Base-by-base conservation (phyloP, 2,797 vertebrate species). In the Lophius americanus region DNA sequence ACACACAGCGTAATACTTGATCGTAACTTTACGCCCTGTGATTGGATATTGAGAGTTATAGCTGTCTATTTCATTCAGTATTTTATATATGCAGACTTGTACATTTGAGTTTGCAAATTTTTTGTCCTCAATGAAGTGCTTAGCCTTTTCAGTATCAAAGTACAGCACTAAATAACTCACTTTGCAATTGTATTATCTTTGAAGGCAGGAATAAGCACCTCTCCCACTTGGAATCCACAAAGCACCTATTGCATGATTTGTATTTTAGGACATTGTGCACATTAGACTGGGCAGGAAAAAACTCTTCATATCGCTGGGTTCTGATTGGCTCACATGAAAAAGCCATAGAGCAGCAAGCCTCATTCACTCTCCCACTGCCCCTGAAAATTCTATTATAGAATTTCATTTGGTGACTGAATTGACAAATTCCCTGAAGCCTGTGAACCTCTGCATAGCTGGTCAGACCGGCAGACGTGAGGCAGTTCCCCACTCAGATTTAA, bases 381-480 rank as follows among this genome's bases (percentile, higher is more conserved):
- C 89, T 90, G 84, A 88, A 86, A 84, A 85, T 86, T 85, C 76
- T 81, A 88, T 90, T 87, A 89, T 68, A 85, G 73, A 87, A 89
- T 90, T 89, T 83, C 83, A 89, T 88, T 88, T 78, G 81, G 58
- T 65, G 66, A 79, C 76, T 71, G 81, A 84, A 81, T 86, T 81
- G 73, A 85, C 84, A 85, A 83, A 82, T 85, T 86, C 75, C 86
- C 85, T 6, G 56, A 78, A 86, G 85, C 76, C 79, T 85, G 66
- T 85, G 83, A 87, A 87, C 74, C 80, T 73, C 67, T 56, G 73
- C 67, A 44, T 78, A 73, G 80, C 73, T 11, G 58, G 50, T 81
- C 73, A 42, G 75, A 70, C 68, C 66, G 12, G 63, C 79, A 68
- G 71, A 66, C 52, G 59, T 54, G 80, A 52, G 46, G 71, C 76